Evolutionary conservation across 2,888 invertebrate genomes (phyloP), one percentile per base, ranked within the genome.

Genomic region (Dyspetes luteomarginatus): DNA sequence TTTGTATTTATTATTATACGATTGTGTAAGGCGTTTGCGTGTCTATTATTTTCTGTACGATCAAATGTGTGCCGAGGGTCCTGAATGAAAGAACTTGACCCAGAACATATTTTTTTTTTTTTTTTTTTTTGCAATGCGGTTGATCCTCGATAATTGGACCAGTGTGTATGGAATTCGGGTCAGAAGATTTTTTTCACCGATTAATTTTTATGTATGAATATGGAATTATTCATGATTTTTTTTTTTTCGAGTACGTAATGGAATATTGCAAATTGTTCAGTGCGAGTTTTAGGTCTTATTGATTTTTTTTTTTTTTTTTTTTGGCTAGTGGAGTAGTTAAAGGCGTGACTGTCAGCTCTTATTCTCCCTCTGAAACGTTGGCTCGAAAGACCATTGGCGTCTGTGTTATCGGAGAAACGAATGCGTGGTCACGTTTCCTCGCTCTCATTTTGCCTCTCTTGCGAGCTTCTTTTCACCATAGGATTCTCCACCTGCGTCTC

Each of bases 381-480:
- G 52, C 60, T 75, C 48, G 62, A 69, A 86, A 84, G 82, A 78
- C 83, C 73, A 26, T 43, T 17, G 22, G 41, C 17, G 7, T 48
- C 41, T 19, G 85, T 87, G 87, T 89, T 87, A 90, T 89, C 90
- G 80, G 73, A 71, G 68, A 74, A 87, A 85, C 85, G 76, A 80
- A 86, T 90, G 90, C 88, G 67, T 60, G 85, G 90, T 90, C 90
- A 90, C 90, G 90, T 87, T 71, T 71, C 67, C 68, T 52, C 30
- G n/a, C 64, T 43, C 62, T 5, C 62, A 67, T 68, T 65, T 71
- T 65, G 77, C 43, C 74, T 45, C 75, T 85, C 82, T 55, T 82
- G 78, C 80, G 83, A 41, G 75, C 75, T 71, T 78, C 85, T n/a
- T 84, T 81, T 64, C 43, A 52, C 22, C 7, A 71, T 60, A 60